phyloP scores from a whole-genome alignment of 2,888 invertebrate species.

The Poecilobothrus nobilitatus region DNA sequence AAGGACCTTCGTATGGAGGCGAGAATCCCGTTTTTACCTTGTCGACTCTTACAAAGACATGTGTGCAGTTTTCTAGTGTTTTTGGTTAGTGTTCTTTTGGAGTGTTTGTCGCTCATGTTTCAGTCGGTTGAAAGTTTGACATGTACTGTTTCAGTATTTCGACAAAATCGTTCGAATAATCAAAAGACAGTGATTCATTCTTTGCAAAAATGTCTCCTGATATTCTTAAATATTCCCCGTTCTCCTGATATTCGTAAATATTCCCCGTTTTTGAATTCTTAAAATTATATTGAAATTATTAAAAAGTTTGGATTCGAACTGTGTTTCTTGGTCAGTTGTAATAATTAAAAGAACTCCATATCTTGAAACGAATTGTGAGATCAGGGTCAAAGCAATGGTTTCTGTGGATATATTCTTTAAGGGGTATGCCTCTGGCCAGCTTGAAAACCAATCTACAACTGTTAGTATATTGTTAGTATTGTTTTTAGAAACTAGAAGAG shows the following conservation, averaged over 20 bases:
- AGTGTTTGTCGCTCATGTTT: too few relatives aligned
- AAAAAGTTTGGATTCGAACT: conserved; percentile 15
- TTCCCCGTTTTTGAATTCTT: conserved; percentile 9
- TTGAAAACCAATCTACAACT: conserved; percentile 14
- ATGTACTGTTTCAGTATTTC: too few relatives aligned
- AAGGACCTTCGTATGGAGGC: too few relatives aligned
- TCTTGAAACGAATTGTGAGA: too few relatives aligned
- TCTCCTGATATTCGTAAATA: conserved; percentile 14
- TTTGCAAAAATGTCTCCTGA: background rate
- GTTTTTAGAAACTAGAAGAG: background rate
- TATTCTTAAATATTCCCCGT: conserved; percentile 14
- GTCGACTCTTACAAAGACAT: background rate
- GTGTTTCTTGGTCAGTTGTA: conserved; percentile 14
- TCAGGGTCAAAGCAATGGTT: too few relatives aligned
- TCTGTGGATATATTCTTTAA: too few relatives aligned
- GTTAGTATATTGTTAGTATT: background rate
- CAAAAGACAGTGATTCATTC: background rate
- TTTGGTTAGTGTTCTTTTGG: background rate
- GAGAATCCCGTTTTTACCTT: background rate
- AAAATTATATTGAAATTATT: conserved; percentile 7
- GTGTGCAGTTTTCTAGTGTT: background rate
- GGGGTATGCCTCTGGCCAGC: too few relatives aligned
- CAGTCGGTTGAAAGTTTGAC: too few relatives aligned
- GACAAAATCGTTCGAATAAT: background rate
- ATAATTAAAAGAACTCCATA: too few relatives aligned